These are phyloP conservation scores for Hippoglossus hippoglossus DNA, from an alignment of 2,797 vertebrate genomes.

Conservation along the genomic window DNA sequence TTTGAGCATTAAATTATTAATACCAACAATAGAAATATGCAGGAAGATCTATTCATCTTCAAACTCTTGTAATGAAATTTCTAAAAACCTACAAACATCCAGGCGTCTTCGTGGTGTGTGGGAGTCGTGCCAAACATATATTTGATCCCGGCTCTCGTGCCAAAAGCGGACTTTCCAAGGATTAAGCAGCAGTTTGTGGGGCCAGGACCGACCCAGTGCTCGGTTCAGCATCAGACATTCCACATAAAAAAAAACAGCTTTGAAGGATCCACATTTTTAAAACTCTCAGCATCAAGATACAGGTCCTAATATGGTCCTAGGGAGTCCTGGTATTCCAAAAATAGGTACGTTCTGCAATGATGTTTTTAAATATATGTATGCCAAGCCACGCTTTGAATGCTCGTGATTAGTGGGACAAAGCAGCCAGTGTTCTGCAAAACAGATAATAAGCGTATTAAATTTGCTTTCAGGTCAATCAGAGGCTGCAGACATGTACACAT, in stretches of 20 bases:
- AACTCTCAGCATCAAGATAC: constrained; percentile 25
- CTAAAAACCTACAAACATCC: no score
- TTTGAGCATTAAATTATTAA: neutral
- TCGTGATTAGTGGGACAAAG: neutral
- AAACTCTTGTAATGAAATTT: no score
- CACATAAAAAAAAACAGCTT: constrained; percentile 40
- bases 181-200: constrained; percentile 48
- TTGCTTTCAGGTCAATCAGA: neutral
- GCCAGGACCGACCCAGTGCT: constrained; percentile 34
- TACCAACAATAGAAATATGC: neutral
- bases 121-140: constrained; percentile 3
- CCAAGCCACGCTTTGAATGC: constrained; percentile 3
- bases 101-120: no score
- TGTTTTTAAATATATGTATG: constrained; percentile 17
- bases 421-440: neutral
- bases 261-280: constrained; percentile 54
- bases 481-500: neutral
- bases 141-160: constrained; percentile 16
- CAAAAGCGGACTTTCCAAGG: constrained; percentile 41
- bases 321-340: constrained; percentile 41
- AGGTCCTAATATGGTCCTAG: constrained; percentile 63
- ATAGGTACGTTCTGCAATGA: constrained; percentile 35
- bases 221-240: constrained; percentile 55
- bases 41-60: neutral
- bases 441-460: constrained; percentile 3